Evolutionary conservation across 2,797 vertebrate species (phyloP).

Genomic region (Hemitrygon akajei): DNA sequence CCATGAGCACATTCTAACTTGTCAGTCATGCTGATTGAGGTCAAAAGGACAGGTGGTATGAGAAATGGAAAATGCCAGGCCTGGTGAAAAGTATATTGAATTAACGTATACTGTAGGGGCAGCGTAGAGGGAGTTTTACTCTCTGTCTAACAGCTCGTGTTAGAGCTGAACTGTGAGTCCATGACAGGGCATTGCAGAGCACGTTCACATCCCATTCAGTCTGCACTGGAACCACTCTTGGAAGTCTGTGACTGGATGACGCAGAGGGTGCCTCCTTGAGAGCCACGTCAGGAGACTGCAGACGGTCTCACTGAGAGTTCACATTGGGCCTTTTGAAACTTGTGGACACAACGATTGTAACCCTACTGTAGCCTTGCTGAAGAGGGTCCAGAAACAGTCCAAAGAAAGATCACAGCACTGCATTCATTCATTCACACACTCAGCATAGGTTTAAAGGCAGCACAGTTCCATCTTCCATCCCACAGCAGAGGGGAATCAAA

Average conservation of each 20-base stretch:
- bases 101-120: background rate
- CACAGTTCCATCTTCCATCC: background rate
- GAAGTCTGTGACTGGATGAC: background rate
- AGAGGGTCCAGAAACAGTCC: background rate
- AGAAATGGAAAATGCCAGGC: constrained; percentile 15
- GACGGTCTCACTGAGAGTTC: background rate
- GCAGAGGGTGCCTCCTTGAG: background rate
- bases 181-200: background rate
- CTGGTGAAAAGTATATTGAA: background rate
- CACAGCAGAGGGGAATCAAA: background rate
- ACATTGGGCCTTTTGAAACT: background rate
- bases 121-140: background rate
- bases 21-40: constrained; percentile 1
- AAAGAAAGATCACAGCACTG: background rate
- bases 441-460: background rate
- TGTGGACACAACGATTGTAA: background rate
- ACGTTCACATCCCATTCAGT: background rate
- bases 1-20: background rate
- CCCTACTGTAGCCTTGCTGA: background rate
- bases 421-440: background rate
- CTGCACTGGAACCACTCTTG: too few species aligned
- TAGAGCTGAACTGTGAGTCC: too few species aligned
- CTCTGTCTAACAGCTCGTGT: background rate
- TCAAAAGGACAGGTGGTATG: background rate
- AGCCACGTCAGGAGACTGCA: background rate